phyloP scores from a whole-genome alignment of 2,113 vertebrate species.

The Bagarius yarrelli region DNA sequence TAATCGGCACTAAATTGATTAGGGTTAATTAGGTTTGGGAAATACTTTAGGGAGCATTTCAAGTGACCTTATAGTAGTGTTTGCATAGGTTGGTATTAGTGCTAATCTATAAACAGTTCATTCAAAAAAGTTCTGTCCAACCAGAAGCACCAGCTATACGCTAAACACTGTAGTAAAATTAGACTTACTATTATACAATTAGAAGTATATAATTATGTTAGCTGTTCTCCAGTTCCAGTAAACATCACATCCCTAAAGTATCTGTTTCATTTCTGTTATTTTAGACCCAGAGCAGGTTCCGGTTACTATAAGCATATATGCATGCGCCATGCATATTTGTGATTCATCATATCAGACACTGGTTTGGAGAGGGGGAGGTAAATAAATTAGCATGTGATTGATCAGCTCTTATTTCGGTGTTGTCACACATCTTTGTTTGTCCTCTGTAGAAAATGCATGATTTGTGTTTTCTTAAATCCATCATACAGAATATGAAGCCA shows the following conservation, averaged over 20 bases:
- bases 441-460: slow-evolving; percentile 68
- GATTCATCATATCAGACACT: slow-evolving; percentile 72
- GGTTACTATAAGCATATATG: slow-evolving; percentile 40
- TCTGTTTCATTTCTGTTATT: slow-evolving; percentile 8
- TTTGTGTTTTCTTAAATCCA: slow-evolving; percentile 69
- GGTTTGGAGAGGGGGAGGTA: slow-evolving; percentile 66
- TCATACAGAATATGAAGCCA: slow-evolving; percentile 72
- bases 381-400: slow-evolving; percentile 72
- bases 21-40: slow-evolving; percentile 39
- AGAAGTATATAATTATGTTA: neutral
- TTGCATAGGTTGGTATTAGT: slow-evolving; percentile 53
- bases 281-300: slow-evolving; percentile 6
- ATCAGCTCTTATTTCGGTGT: slow-evolving; percentile 70
- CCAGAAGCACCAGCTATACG: neutral
- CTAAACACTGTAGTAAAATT: neutral
- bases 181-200: neutral
- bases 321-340: slow-evolving; percentile 62
- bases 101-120: neutral
- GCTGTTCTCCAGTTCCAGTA: neutral
- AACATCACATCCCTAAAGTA: neutral
- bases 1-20: slow-evolving; percentile 42
- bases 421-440: slow-evolving; percentile 62
- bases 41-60: slow-evolving; percentile 18
- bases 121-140: neutral
- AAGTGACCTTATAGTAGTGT: slow-evolving; percentile 43